Evolutionary conservation across 2,888 invertebrate genomes (phyloP), one percentile per base, ranked within the genome.

Genomic region (Pristionchus fissidentatus): DNA sequence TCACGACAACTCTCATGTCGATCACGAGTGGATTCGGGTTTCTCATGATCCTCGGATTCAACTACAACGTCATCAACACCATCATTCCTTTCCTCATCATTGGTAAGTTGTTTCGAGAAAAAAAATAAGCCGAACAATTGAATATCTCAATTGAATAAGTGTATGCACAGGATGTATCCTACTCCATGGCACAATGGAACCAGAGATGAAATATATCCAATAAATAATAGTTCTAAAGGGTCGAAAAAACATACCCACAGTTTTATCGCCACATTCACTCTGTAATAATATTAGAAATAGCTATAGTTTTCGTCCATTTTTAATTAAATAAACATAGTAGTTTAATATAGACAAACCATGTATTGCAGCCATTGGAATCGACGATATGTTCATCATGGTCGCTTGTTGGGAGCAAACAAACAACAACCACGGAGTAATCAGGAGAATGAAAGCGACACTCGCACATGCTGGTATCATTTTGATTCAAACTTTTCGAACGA

Each of bases 371-470:
- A 97, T 97, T 91, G 97, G 97, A 85, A 97, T 97, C 87, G 97
- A 97, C 92, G 97, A 97, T 92, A 97, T 97, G 0, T 97, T 97
- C 92, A 97, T 97, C 19, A 96, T 97, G 96, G 93, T 97, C 91
- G 97, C 97, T 1, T 97, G 97, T 0, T 97, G 97, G 97, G 94
- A 97, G 84, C 94, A 97, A 83, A 88, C 89, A 8, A 88, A 89
- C 82, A 84, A 85, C 52, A 84, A 85, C 7, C 80, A 87, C 19
- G 84, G 86, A 38, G 87, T 88, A 86, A 88, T 89, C 35, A 32
- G 60, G 26, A 55, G 73, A 46, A 73, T 77, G 75, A n/a, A 32
- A n/a, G 29, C 41, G 41, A 89, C 89, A 15, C 84, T 89, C 84
- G 86, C 88, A 10, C 90, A 92, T 84, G 91, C 90, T 3, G 91